phyloP scores from a whole-genome alignment of 2,888 invertebrate genomes.

The Rutpela maculata region DNA sequence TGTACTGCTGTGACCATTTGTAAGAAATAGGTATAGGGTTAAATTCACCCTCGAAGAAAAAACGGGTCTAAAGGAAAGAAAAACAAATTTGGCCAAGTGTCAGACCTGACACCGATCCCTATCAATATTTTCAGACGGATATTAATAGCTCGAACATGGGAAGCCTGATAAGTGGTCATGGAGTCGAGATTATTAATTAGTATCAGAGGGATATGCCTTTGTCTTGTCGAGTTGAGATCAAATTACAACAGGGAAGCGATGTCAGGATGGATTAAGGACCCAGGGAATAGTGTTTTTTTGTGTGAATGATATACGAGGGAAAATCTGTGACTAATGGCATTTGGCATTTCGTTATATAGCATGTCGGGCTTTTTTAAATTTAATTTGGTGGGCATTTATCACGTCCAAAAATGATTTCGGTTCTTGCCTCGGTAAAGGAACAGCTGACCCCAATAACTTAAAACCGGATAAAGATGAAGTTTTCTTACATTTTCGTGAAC shows the following conservation, averaged over 20 bases:
- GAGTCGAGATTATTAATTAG: slow-evolving; percentile 35
- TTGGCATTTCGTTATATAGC: neutral
- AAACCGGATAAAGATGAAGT: neutral
- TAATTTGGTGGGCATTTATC: slow-evolving; percentile 31
- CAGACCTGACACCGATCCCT: neutral
- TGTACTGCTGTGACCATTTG: neutral
- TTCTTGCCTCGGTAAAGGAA: neutral
- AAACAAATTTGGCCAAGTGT: slow-evolving; percentile 14
- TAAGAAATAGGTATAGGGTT: neutral
- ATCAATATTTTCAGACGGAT: slow-evolving; percentile 29
- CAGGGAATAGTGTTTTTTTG: slow-evolving; percentile 7
- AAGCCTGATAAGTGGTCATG: slow-evolving; percentile 36
- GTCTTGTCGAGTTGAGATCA: slow-evolving; percentile 30
- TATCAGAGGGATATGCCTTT: slow-evolving; percentile 29
- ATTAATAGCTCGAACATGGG: slow-evolving; percentile 22
- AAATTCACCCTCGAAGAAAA: neutral
- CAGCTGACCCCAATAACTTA: slow-evolving; percentile 2
- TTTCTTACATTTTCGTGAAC: neutral
- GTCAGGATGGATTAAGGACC: slow-evolving; percentile 10
- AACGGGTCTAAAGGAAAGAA: neutral
- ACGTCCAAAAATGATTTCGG: slow-evolving; percentile 9
- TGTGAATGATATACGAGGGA: slow-evolving; percentile 12
- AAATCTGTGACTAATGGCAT: slow-evolving; percentile 24
- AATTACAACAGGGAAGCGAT: slow-evolving; percentile 24
- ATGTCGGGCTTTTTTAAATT: slow-evolving; percentile 16